Conservation (phyloP, 2,113 vertebrate genomes). For the Prinia subflava region DNA sequence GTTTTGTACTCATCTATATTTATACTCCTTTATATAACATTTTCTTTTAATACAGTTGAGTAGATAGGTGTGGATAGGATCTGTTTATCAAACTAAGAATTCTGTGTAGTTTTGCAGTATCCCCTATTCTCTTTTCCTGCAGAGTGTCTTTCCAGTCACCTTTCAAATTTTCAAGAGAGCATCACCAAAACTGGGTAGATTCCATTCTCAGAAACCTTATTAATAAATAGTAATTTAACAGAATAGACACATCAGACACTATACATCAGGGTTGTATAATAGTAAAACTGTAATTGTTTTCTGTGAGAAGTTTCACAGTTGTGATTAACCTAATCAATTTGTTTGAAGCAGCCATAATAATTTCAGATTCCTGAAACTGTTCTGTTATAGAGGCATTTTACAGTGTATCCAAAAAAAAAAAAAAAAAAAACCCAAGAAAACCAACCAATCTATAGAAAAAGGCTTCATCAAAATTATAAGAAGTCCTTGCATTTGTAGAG, state of each 20-base stretch:
- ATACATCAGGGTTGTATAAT: neutral
- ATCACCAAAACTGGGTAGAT: neutral
- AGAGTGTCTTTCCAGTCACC: neutral
- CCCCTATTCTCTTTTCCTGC: neutral
- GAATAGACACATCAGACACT: neutral
- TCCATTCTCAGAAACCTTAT: neutral
- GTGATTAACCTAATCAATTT: neutral
- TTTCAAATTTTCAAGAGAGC: neutral
- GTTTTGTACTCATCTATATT: neutral
- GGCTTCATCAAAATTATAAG: neutral
- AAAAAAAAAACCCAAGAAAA: neutral
- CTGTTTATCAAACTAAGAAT: neutral
- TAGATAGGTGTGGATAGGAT: neutral
- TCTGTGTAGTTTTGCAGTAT: neutral
- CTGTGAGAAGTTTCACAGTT: neutral
- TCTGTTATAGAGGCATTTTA: neutral
- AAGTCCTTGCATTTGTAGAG: conserved; percentile 9
- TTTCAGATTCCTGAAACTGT: neutral
- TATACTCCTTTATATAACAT: neutral
- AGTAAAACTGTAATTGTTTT: neutral
- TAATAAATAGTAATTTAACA: neutral
- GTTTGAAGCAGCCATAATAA: conserved; percentile 14
- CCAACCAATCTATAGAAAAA: neutral
- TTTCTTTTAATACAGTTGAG: neutral
- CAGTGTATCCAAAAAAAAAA: neutral